Base-by-base conservation (phyloP, 64 coral and sea anemone genomes). In the Actinia equina region DNA sequence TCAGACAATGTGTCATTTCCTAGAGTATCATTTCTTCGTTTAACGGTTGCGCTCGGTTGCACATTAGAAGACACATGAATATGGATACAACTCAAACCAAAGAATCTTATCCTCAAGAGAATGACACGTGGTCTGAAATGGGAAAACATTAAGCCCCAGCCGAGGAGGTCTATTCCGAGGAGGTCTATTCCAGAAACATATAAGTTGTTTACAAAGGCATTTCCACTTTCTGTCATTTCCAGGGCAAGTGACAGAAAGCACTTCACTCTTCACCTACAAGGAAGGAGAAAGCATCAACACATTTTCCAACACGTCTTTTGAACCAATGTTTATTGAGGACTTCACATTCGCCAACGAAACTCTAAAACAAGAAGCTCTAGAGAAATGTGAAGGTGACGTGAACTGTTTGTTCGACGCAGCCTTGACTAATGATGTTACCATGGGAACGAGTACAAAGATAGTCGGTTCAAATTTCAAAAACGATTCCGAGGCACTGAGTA, bases 381-480 rank as follows among this genome's bases (percentile, higher is more conserved):
- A 43, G 16, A 55, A 59, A 45, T 89, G 87, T 12, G 54, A 82
- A 14, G 87, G 59, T 46, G 77, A 89, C 45, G n/a, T 89, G 1
- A 82, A 80, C 12, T 89, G 87, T n/a, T n/a, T 84, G 42, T 89
- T 89, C 25, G 80, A 84, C 16, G 77, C 80, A 43, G 82, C 80
- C 44, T 84, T 59, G 23, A 89, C 88, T 17, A 76, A 84, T 25
- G 88, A 89, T 74, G 18, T 74, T 27, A n/a, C 88, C 2, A 44
- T 89, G 18, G 88, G 88, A 41, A 61, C 44, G 55, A 76, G 44
- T 25, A 89, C 88, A 10, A 89, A 89, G 18, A 59, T 53, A 43
- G 20, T 84, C 25, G 67, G 62, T 71, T 53, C 62, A 5, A 51
- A 25, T 26, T 23, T 89, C 26, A 62, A 56, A 1, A 84, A 84